phyloP scores from a whole-genome alignment of 2,797 vertebrate species.

The Holocentrus rufus region DNA sequence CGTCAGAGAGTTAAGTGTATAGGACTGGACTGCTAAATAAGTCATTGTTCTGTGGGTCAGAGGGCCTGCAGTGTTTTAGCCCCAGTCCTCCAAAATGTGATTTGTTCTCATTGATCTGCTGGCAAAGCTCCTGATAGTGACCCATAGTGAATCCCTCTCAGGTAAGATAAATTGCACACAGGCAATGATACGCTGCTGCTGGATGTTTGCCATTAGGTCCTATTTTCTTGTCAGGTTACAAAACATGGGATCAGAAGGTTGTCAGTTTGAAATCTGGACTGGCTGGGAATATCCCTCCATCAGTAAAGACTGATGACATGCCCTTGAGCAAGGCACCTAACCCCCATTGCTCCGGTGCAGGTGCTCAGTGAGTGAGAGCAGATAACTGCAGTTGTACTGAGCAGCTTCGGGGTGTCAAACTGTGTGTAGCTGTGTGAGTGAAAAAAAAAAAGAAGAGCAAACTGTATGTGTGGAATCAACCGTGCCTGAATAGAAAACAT shows the following conservation, averaged over 20 bases:
- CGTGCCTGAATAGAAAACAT: too few relatives aligned
- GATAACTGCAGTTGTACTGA: neutral
- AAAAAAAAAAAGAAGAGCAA: too few relatives aligned
- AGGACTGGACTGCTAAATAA: neutral
- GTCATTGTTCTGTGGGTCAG: neutral
- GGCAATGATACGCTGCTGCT: neutral
- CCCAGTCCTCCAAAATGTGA: neutral
- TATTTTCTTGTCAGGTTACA: neutral
- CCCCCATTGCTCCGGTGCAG: neutral
- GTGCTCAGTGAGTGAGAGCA: neutral
- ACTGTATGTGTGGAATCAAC: neutral
- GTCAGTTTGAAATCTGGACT: neutral
- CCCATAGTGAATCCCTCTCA: neutral
- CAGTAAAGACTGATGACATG: neutral
- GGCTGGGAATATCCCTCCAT: neutral
- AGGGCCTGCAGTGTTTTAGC: neutral
- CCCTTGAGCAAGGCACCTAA: conserved; percentile 5
- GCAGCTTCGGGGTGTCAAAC: neutral
- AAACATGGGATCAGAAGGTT: neutral
- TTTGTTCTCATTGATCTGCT: neutral
- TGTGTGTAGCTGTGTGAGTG: neutral
- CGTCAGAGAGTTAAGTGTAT: conserved; percentile 1
- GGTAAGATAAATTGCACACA: too few relatives aligned
- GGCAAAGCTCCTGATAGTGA: neutral
- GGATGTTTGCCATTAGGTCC: neutral